phyloP scores from a whole-genome alignment of 2,888 invertebrate species.

The Anoncus sp. region DNA sequence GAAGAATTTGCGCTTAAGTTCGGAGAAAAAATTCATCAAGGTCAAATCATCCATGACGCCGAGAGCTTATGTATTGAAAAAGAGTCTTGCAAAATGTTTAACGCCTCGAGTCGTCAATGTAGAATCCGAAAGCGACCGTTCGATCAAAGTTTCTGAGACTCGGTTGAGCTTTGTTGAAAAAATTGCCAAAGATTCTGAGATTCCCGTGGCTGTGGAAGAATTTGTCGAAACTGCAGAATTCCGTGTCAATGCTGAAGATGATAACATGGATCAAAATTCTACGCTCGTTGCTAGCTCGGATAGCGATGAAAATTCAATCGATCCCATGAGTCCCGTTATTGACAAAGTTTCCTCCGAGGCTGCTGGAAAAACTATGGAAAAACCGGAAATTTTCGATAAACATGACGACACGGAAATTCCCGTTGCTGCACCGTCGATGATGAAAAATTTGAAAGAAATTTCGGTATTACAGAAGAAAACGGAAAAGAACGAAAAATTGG shows the following conservation, averaged over 20 bases:
- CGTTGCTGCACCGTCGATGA: not conserved
- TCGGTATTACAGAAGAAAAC: not conserved
- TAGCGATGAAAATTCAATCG: not conserved
- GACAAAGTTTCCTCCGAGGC: too few relatives aligned
- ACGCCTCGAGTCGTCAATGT: not conserved
- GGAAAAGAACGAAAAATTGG: not conserved
- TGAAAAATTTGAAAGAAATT: not conserved
- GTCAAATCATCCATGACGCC: conserved; percentile 40
- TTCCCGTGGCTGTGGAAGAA: not conserved
- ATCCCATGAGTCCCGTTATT: too few relatives aligned
- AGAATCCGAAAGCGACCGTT: not conserved
- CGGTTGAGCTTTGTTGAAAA: not conserved
- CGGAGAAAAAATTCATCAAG: conserved; percentile 1
- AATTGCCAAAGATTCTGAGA: not conserved
- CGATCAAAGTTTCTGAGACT: not conserved
- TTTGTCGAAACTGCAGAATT: too few relatives aligned
- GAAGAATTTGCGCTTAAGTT: conserved; percentile 7
- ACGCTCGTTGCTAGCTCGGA: conserved; percentile 1
- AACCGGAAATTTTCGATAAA: too few relatives aligned
- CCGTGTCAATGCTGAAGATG: not conserved
- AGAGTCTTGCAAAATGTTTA: not conserved
- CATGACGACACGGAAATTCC: not conserved
- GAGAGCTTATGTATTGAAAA: conserved; percentile 2
- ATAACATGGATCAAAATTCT: conserved; percentile 12
- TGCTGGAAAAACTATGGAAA: too few relatives aligned